These are phyloP conservation scores for Rhadinocentrus ornatus DNA, from an alignment of 2,797 vertebrate species.

Conservation along the genomic window DNA sequence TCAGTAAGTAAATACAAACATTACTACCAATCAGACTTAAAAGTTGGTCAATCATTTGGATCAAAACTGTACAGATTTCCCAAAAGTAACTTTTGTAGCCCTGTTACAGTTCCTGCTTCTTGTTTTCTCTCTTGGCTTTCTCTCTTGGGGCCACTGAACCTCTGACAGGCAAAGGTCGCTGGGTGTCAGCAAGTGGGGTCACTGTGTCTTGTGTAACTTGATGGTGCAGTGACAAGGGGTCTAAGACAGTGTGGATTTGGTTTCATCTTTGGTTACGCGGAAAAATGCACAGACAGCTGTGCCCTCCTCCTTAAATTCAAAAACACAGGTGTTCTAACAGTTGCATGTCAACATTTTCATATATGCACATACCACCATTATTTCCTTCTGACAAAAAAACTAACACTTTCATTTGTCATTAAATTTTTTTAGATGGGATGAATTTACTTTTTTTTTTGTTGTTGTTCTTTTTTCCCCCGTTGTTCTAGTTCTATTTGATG, in stretches of 20 bases:
- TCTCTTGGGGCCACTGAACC: conserved; percentile 32
- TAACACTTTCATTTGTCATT: neutral
- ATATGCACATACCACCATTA: conserved; percentile 16
- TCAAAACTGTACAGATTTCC: conserved; percentile 20
- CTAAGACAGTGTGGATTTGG: conserved; percentile 76
- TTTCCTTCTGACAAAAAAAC: conserved; percentile 3
- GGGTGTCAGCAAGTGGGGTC: conserved; percentile 69
- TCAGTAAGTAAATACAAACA: conserved; percentile 26
- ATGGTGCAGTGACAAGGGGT: conserved; percentile 52
- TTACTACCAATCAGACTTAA: conserved; percentile 15
- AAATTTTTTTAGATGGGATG: neutral
- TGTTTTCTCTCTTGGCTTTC: too few species aligned
- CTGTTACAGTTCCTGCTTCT: conserved; percentile 2
- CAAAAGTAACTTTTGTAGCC: conserved; percentile 9
- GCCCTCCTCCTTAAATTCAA: conserved; percentile 33
- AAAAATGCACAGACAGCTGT: conserved; percentile 69
- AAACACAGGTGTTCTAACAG: conserved; percentile 34
- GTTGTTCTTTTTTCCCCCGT: too few species aligned
- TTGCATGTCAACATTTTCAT: conserved; percentile 24
- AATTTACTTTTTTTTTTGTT: too few species aligned
- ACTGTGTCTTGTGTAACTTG: conserved; percentile 68
- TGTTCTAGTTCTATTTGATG: too few species aligned
- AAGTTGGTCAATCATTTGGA: conserved; percentile 28
- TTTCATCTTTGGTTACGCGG: conserved; percentile 73
- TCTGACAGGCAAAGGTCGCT: conserved; percentile 62